Evolutionary conservation across 1,140 invertebrate species (phyloP), one percentile per base, ranked within the genome.

Genomic region (Paramacrobiotus metropolitanus): DNA sequence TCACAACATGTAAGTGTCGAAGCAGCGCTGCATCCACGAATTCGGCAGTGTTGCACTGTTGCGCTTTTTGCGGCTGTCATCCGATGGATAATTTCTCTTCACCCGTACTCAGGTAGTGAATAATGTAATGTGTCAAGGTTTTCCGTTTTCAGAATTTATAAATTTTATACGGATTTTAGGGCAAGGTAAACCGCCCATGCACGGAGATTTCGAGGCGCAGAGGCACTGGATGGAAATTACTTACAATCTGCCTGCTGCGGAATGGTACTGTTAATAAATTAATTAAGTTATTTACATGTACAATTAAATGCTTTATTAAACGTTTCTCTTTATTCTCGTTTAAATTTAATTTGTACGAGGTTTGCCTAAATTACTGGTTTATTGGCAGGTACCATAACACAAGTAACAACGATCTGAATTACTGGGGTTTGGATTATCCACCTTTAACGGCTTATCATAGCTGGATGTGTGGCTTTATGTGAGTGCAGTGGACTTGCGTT

Each of bases 161-260:
- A n/a, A n/a, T n/a, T n/a, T n/a, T n/a, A n/a, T 21, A 62, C 60
- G 24, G 24, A 62, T 63, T 64, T 88, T 85, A 44, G 87, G 88
- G 2, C 71, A 83, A 68, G 80, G 77, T 15, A 83, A 80, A 65
- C 81, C 87, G 1, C 93, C 93, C 0, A 89, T 95, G 83, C 93
- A 78, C 76, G 95, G 95, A 31, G 95, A 99, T 75, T 98, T 87
- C 75, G 95, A 99, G 75, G 95, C 95, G 1, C 95, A 99, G 72
- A 77, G 95, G 59, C 95, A 99, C 73, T 99, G 95, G 95, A 92
- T 95, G 80, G 95, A 99, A 77, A 82, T 99, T 30, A 96, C 93
- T 0, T 73, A 83, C 4, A 88, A 97, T 75, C 76, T 96, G 34
- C 83, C 86, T 1, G 65, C 82, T 0, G 72, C 69, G 44, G 70